phyloP scores from a whole-genome alignment of 2,797 vertebrate genomes.

The Coccyzus lansbergi region DNA sequence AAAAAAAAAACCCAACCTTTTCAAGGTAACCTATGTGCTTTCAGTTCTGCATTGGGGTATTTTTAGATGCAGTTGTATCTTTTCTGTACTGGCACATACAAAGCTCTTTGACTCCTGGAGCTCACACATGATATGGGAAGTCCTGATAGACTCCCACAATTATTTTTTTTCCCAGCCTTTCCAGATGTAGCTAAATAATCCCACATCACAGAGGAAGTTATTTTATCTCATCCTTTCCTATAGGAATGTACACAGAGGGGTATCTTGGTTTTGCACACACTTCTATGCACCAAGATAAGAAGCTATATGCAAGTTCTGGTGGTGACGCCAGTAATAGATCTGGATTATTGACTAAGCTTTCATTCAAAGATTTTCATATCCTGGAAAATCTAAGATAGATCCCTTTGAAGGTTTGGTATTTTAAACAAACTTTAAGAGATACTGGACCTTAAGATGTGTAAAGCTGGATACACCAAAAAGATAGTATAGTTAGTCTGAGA shows the following conservation, averaged over 20 bases:
- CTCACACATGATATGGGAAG: not conserved
- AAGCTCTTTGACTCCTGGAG: not conserved
- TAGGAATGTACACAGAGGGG: not conserved
- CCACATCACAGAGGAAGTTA: not conserved
- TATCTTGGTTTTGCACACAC: not conserved
- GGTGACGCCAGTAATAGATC: not conserved
- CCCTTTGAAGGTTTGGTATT: slow-evolving; percentile 20
- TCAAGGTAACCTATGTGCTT: not conserved
- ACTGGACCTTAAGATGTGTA: not conserved
- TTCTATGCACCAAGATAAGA: slow-evolving; percentile 17
- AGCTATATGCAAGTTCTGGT: not conserved
- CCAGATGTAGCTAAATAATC: slow-evolving; percentile 20
- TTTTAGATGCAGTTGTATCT: not conserved
- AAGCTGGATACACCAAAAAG: not conserved
- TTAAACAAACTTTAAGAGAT: slow-evolving; percentile 3
- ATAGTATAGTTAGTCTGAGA: not conserved
- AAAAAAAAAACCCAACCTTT: not conserved
- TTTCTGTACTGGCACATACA: not conserved
- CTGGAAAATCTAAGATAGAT: not conserved
- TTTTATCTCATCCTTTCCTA: slow-evolving; percentile 8
- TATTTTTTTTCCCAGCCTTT: not conserved
- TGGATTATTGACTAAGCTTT: slow-evolving; percentile 24
- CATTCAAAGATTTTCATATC: not conserved
- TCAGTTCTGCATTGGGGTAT: not conserved
- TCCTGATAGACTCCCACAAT: not conserved